A percentile compares a stretch with the other conserved stretches of the same genome.
Conservation (phyloP, 2,797 vertebrate genomes). For the Lepidocolaptes lacrymiger region DNA sequence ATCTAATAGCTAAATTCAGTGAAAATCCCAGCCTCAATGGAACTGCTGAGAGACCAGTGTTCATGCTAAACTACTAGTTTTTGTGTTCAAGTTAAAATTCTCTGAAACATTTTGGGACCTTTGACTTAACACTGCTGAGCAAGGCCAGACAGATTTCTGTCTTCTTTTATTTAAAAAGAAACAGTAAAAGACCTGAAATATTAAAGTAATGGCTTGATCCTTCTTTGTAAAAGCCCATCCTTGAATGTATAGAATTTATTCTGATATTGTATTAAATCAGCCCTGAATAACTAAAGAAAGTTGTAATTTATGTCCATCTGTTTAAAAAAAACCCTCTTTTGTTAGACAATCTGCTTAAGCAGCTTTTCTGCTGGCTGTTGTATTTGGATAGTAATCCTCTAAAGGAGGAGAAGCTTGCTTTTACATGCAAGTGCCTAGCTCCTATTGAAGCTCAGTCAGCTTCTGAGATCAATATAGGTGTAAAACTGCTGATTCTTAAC, state of each 20-base stretch:
- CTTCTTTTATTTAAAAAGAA: background rate
- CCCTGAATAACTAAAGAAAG: background rate
- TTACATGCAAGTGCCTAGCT: background rate
- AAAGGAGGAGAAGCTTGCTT: background rate
- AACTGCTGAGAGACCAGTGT: background rate
- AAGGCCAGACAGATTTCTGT: background rate
- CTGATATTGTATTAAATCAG: background rate
- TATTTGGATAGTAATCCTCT: background rate
- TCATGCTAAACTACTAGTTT: background rate
- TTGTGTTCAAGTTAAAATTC: background rate
- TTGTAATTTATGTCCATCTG: background rate
- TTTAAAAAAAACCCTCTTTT: background rate
- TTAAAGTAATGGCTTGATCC: background rate
- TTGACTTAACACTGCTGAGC: background rate
- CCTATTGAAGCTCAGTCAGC: background rate
- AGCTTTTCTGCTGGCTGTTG: background rate
- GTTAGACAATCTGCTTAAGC: background rate
- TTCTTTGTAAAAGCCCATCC: background rate
- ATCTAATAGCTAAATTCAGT: background rate
- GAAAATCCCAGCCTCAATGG: background rate
- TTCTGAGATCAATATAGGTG: background rate
- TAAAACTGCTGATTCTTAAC: constrained; percentile 37
- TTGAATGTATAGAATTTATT: background rate
- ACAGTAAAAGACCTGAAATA: background rate
- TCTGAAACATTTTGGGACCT: background rate